A percentile compares a stretch with the other conserved stretches of the same genome.
Evolutionary conservation across 2,888 invertebrate genomes (phyloP).

Genomic region (Zhengitettix transpicula): DNA sequence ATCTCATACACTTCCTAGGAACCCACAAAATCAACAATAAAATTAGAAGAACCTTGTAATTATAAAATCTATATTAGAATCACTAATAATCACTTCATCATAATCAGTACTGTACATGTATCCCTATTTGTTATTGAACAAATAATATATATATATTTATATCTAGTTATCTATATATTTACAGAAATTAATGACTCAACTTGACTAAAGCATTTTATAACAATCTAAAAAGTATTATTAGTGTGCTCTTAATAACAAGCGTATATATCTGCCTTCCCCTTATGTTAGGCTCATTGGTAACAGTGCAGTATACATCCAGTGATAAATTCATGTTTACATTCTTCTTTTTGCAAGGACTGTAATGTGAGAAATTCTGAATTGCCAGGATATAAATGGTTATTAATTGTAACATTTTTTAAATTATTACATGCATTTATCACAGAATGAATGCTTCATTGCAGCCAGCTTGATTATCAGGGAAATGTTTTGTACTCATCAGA

Average conservation of each 20-base stretch:
- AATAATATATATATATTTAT: background rate
- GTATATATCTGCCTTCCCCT: constrained; percentile 14
- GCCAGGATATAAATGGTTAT: too few species aligned
- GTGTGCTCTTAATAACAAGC: constrained; percentile 8
- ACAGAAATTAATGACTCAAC: constrained; percentile 8
- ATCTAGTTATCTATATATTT: background rate
- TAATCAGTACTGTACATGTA: too few species aligned
- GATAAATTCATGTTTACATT: too few species aligned
- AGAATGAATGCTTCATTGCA: background rate
- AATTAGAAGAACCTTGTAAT: background rate
- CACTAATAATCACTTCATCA: constrained; percentile 1
- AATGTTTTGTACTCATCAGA: background rate
- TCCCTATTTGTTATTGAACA: too few species aligned
- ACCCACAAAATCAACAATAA: constrained; percentile 3
- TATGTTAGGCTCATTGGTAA: background rate
- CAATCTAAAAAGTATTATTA: constrained; percentile 2
- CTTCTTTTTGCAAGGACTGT: too few species aligned
- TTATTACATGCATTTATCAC: background rate
- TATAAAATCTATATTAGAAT: background rate
- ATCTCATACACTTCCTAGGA: constrained; percentile 1
- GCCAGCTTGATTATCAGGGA: background rate
- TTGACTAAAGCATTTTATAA: constrained; percentile 10
- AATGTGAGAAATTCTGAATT: too few species aligned
- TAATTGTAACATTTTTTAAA: too few species aligned
- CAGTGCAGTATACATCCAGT: too few species aligned